A percentile compares a stretch with the other conserved stretches of the same genome.
phyloP scores from a whole-genome alignment of 1,140 invertebrate species.

The Cyclargus thomasi region DNA sequence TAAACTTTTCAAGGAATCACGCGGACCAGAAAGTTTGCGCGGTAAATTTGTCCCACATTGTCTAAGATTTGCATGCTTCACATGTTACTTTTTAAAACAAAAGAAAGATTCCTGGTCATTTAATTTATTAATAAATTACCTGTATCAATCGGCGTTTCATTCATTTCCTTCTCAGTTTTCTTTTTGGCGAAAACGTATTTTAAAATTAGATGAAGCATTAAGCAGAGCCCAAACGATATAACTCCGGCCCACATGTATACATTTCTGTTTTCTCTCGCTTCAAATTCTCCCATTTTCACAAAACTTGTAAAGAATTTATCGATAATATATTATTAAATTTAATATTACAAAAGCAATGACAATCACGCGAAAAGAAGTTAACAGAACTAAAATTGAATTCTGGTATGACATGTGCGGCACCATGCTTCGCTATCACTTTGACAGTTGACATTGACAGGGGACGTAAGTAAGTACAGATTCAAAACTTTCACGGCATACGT shows the following conservation, averaged over 20 bases:
- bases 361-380: conserved; percentile 58
- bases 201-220: conserved; percentile 57
- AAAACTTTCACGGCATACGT: too few species aligned
- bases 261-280: conserved; percentile 50
- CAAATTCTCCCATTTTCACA: conserved; percentile 61
- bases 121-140: conserved; percentile 33
- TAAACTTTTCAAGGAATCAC: not conserved
- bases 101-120: not conserved
- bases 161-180: conserved; percentile 46
- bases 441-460: conserved; percentile 23
- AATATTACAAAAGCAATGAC: conserved; percentile 30
- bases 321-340: conserved; percentile 25
- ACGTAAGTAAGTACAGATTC: too few species aligned
- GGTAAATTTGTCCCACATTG: not conserved
- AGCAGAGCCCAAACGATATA: conserved; percentile 44
- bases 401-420: conserved; percentile 5
- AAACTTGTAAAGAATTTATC: conserved; percentile 29
- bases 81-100: not conserved
- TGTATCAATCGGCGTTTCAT: conserved; percentile 53
- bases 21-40: not conserved
- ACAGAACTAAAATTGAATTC: conserved; percentile 33
- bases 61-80: not conserved
- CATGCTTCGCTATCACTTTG: conserved; percentile 22
- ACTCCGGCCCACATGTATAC: conserved; percentile 43
- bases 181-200: conserved; percentile 55